phyloP scores from a whole-genome alignment of 2,113 vertebrate genomes.

The Porphyrio hochstetteri region DNA sequence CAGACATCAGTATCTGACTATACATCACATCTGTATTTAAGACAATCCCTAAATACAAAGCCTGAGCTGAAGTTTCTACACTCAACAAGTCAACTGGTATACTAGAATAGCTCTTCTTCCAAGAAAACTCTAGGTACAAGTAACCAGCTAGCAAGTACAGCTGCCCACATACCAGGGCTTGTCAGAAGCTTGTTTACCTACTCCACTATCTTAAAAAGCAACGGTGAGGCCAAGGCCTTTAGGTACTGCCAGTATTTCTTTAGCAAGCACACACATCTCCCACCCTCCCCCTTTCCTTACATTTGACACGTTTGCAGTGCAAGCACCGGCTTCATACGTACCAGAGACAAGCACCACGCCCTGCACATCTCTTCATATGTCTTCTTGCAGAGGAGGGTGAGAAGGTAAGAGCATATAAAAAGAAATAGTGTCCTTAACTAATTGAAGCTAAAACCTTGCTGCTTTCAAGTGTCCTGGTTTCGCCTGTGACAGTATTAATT shows the following conservation, averaged over 20 bases:
- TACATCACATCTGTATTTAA: neutral
- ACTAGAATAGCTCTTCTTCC: neutral
- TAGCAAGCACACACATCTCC: neutral
- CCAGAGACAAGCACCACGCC: neutral
- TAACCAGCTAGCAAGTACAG: neutral
- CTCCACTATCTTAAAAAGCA: neutral
- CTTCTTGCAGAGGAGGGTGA: neutral
- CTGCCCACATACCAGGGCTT: neutral
- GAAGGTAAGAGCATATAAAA: fast-evolving
- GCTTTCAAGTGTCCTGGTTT: neutral
- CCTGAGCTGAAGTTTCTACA: neutral
- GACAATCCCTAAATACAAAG: neutral
- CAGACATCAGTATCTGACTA: neutral
- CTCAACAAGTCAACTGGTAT: neutral
- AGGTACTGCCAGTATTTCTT: neutral
- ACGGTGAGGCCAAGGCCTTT: neutral
- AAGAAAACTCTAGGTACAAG: neutral
- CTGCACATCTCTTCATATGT: neutral
- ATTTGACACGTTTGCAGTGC: neutral
- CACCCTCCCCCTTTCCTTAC: neutral
- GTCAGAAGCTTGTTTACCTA: neutral
- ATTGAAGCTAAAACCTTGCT: neutral
- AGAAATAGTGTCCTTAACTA: neutral
- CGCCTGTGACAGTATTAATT: too few relatives aligned
- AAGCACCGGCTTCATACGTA: neutral